Percentiles rank a stretch among this genome's conserved stretches.
Evolutionary conservation across 2,888 invertebrate genomes (phyloP).

Genomic region (Parthenolecanium corni): DNA sequence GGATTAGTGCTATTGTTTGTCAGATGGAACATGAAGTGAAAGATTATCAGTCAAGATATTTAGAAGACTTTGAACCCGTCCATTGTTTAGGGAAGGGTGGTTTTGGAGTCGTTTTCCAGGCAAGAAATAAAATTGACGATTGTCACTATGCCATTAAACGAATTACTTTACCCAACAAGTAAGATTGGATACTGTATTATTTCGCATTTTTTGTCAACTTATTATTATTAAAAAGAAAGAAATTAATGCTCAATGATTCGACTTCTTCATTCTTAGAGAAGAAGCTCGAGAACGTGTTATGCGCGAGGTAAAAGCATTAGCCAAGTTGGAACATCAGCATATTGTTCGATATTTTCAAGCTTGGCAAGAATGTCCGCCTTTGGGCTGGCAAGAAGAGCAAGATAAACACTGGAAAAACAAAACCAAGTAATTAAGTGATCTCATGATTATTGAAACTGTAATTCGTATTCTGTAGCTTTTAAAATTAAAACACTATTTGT

Average conservation of each 20-base stretch:
- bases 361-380: slow-evolving; percentile 88
- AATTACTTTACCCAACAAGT: slow-evolving; percentile 71
- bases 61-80: slow-evolving; percentile 71
- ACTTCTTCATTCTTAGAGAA: slow-evolving; percentile 45
- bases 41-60: slow-evolving; percentile 53
- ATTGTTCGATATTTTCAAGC: slow-evolving; percentile 93
- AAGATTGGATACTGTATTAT: slow-evolving; percentile 32
- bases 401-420: slow-evolving; percentile 50
- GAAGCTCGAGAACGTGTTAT: slow-evolving; percentile 75
- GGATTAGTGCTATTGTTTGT: neutral
- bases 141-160: slow-evolving; percentile 90
- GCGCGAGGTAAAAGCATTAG: slow-evolving; percentile 88
- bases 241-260: neutral
- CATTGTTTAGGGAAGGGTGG: slow-evolving; percentile 82
- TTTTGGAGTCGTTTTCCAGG: slow-evolving; percentile 94
- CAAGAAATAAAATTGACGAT: slow-evolving; percentile 85
- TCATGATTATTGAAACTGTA: too few species aligned
- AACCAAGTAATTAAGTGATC: slow-evolving; percentile 32
- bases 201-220: too few species aligned
- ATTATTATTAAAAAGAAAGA: neutral
- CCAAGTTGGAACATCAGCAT: slow-evolving; percentile 85
- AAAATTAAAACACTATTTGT: too few species aligned
- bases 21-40: slow-evolving; percentile 6
- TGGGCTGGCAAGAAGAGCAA: slow-evolving; percentile 70
- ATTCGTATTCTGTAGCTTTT: too few species aligned